Conservation (phyloP, 2,797 vertebrate species). For the Pagetopsis macropterus region DNA sequence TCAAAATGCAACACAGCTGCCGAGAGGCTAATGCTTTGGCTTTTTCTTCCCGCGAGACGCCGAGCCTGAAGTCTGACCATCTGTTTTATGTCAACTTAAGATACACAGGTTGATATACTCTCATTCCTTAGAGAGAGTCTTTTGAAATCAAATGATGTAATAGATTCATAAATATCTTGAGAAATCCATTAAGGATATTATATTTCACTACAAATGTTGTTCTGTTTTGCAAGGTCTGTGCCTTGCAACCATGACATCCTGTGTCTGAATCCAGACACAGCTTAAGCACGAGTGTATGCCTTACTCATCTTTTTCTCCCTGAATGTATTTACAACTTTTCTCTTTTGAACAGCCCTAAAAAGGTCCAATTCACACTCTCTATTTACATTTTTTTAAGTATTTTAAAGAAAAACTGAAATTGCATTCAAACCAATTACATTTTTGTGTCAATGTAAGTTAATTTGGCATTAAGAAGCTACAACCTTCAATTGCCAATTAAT, state of each 20-base stretch:
- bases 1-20: slow-evolving; percentile 68
- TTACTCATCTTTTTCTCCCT: not conserved
- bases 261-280: slow-evolving; percentile 12
- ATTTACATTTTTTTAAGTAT: not conserved
- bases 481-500: not conserved
- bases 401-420: not conserved
- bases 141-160: slow-evolving; percentile 56
- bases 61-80: slow-evolving; percentile 48
- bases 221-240: slow-evolving; percentile 1
- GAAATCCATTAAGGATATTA: slow-evolving; percentile 18
- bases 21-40: slow-evolving; percentile 44
- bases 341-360: not conserved
- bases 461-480: not conserved
- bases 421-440: not conserved
- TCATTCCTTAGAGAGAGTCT: slow-evolving; percentile 6
- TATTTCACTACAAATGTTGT: slow-evolving; percentile 12
- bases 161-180: not conserved
- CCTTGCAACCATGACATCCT: not conserved
- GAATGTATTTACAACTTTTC: not conserved
- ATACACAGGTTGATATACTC: slow-evolving; percentile 36
- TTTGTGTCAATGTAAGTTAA: not conserved
- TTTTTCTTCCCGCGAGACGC: slow-evolving; percentile 28
- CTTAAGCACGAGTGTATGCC: not conserved
- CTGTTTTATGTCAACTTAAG: slow-evolving; percentile 51
- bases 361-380: not conserved